These are phyloP conservation scores for Pantherophis alleghaniensis DNA, from an alignment of 2,797 vertebrate species.

Conservation along the genomic window DNA sequence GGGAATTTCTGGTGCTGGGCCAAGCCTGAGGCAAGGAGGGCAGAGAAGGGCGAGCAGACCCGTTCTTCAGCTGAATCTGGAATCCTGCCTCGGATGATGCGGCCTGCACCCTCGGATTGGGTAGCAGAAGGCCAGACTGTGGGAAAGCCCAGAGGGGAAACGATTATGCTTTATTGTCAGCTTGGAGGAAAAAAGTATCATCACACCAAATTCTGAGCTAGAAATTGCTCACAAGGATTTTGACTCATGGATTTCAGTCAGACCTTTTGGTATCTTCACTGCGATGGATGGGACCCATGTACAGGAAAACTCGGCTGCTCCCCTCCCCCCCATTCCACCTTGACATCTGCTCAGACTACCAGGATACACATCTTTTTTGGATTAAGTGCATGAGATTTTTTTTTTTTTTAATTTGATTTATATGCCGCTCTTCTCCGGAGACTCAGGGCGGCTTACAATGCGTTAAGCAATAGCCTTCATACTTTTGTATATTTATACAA, in stretches of 20 bases:
- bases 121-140: background rate
- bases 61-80: background rate
- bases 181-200: background rate
- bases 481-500: no score
- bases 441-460: no score
- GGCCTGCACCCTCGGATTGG: background rate
- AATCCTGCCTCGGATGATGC: background rate
- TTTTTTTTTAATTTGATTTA: no score
- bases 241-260: background rate
- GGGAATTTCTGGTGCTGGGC: background rate
- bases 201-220: background rate
- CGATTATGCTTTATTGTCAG: background rate
- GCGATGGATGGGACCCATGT: background rate
- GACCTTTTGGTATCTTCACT: background rate
- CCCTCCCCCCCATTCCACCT: no score
- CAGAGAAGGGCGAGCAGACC: background rate
- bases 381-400: background rate
- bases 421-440: no score
- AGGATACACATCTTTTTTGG: background rate
- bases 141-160: background rate
- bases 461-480: no score
- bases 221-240: background rate
- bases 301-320: background rate
- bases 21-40: background rate
- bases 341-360: background rate